phyloP scores from a whole-genome alignment of 2,113 vertebrate genomes.

The human region DNA sequence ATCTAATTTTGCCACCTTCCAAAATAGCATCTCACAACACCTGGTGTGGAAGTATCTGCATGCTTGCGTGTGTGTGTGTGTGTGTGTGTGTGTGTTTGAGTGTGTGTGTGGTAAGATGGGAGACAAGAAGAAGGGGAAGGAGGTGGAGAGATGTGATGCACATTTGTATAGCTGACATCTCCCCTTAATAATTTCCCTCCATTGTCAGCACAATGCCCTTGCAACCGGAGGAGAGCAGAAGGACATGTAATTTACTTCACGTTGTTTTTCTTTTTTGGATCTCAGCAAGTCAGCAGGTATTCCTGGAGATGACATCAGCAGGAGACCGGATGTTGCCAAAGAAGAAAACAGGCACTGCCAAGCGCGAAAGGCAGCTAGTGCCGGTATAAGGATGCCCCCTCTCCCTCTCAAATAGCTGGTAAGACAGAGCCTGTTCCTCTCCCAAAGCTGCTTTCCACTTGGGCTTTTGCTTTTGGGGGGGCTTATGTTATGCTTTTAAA shows the following conservation, averaged over 20 bases:
- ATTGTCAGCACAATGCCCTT: background rate
- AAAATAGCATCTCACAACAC: constrained; percentile 37
- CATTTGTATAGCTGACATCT: background rate
- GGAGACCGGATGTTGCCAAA: constrained; percentile 42
- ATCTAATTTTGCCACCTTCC: constrained; percentile 64
- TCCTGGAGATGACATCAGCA: constrained; percentile 47
- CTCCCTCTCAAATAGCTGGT: background rate
- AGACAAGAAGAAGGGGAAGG: background rate
- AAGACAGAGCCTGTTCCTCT: background rate
- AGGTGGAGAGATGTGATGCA: background rate
- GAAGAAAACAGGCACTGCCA: background rate
- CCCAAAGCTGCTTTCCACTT: background rate
- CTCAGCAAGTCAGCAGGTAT: constrained; percentile 46
- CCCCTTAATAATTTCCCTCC: background rate
- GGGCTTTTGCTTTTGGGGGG: background rate
- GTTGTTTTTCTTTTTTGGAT: constrained; percentile 30
- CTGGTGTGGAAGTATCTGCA: background rate
- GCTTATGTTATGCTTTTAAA: background rate
- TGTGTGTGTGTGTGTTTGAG: background rate
- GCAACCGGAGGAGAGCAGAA: background rate
- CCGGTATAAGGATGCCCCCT: background rate
- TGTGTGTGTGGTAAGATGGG: no score
- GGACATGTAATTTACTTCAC: background rate
- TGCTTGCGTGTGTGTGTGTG: fast-evolving
- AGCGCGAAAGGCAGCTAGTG: background rate